Conservation (phyloP, 2,797 vertebrate genomes). For the Bucorvus abyssinicus region DNA sequence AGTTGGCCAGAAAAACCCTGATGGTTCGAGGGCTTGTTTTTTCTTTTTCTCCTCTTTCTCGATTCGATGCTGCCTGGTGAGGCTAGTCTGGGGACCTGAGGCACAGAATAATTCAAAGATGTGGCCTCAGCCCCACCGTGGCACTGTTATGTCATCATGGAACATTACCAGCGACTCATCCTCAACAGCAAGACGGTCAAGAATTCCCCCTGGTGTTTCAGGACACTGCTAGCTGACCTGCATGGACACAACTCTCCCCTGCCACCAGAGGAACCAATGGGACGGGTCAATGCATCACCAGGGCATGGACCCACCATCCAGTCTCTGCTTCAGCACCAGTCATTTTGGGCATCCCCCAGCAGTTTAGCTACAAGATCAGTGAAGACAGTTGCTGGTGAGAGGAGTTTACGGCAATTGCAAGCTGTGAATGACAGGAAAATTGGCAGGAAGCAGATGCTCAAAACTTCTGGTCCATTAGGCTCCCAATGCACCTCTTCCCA, state of each 20-base stretch:
- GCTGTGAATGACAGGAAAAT: neutral
- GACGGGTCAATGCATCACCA: accelerated
- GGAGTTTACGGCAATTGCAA: neutral
- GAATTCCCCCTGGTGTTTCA: neutral
- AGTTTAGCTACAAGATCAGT: neutral
- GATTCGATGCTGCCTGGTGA: neutral
- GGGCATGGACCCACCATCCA: too few species aligned
- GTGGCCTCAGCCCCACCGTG: neutral
- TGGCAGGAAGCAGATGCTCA: neutral
- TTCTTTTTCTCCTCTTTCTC: neutral
- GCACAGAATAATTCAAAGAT: neutral
- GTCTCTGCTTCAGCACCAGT: neutral
- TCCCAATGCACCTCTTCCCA: neutral
- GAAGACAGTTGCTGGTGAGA: neutral
- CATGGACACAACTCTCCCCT: neutral
- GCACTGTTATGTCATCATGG: neutral
- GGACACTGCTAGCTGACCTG: neutral
- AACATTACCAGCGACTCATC: neutral
- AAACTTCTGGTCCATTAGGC: neutral
- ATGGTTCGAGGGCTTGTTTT: neutral
- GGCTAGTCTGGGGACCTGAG: neutral
- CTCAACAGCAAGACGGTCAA: neutral
- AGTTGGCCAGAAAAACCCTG: neutral
- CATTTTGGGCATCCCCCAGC: neutral
- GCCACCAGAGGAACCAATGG: accelerated